phyloP scores from a whole-genome alignment of 30 jellyfish, hydroid and myxozoan genomes.

The Mastigias papua region DNA sequence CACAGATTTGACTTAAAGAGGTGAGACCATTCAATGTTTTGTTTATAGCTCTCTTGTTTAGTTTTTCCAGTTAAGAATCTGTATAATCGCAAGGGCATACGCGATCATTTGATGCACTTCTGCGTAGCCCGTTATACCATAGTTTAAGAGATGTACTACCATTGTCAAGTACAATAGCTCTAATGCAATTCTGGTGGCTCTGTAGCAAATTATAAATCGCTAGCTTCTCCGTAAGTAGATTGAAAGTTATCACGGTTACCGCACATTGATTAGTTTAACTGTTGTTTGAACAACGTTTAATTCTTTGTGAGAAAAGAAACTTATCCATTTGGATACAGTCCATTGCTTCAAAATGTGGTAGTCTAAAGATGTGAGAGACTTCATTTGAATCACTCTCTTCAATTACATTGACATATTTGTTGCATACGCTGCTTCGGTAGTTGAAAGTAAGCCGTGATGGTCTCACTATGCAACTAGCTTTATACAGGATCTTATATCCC shows the following conservation, averaged over 20 bases:
- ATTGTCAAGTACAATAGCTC: neutral
- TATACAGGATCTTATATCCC: too few species aligned
- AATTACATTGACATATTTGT: neutral
- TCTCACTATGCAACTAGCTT: too few species aligned
- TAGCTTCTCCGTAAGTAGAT: conserved; percentile 10
- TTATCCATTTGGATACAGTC: conserved; percentile 70
- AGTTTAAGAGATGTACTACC: neutral
- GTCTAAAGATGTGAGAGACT: neutral
- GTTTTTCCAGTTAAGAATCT: conserved; percentile 35
- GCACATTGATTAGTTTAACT: conserved; percentile 46
- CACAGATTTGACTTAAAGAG: conserved; percentile 67
- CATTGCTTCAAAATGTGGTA: conserved; percentile 22
- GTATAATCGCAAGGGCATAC: neutral
- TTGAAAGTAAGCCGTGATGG: neutral
- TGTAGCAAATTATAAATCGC: neutral
- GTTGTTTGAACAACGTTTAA: conserved; percentile 50
- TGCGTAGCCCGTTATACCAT: neutral
- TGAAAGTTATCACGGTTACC: conserved; percentile 24
- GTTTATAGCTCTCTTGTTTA: conserved; percentile 43
- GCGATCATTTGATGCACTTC: conserved; percentile 1
- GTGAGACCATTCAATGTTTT: conserved; percentile 56
- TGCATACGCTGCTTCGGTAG: neutral
- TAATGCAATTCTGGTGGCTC: neutral
- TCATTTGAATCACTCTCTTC: neutral
- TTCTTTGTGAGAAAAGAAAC: conserved; percentile 58